Conservation (phyloP, 1,140 invertebrate species). For the Aporrectodea caliginosa region DNA sequence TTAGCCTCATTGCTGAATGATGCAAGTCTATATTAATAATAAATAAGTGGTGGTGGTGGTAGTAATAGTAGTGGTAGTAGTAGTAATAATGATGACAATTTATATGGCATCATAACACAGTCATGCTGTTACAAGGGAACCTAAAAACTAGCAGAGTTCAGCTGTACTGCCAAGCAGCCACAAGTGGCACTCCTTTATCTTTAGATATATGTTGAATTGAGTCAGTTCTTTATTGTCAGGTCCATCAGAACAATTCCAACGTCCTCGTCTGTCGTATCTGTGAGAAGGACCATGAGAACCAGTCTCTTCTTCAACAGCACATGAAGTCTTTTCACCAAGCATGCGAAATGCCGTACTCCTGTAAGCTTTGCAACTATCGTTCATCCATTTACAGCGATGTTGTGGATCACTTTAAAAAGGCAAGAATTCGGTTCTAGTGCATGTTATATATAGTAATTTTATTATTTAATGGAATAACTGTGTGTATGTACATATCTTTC, state of each 20-base stretch:
- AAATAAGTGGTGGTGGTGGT: too few species aligned
- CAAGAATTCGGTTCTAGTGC: constrained; percentile 20
- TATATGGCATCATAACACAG: too few species aligned
- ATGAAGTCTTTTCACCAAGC: constrained; percentile 47
- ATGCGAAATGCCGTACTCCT: constrained; percentile 53
- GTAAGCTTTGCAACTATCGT: constrained; percentile 49
- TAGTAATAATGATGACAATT: too few species aligned
- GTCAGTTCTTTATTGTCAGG: constrained; percentile 36
- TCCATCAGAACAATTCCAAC: constrained; percentile 50
- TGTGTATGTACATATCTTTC: too few species aligned
- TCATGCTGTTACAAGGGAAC: too few species aligned
- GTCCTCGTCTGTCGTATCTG: constrained; percentile 52
- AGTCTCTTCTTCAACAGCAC: constrained; percentile 39
- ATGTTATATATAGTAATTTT: background rate
- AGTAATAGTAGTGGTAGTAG: too few species aligned
- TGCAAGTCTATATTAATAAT: too few species aligned
- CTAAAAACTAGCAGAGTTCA: too few species aligned
- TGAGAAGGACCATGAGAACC: constrained; percentile 49
- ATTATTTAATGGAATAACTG: too few species aligned
- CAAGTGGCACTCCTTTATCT: background rate
- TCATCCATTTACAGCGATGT: constrained; percentile 54
- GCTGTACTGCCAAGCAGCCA: too few species aligned
- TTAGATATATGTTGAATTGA: background rate
- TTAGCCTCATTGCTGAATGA: too few species aligned
- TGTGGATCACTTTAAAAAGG: constrained; percentile 55